Base-by-base conservation (phyloP, 2,113 vertebrate species). In the Proterorhinus semilunaris region DNA sequence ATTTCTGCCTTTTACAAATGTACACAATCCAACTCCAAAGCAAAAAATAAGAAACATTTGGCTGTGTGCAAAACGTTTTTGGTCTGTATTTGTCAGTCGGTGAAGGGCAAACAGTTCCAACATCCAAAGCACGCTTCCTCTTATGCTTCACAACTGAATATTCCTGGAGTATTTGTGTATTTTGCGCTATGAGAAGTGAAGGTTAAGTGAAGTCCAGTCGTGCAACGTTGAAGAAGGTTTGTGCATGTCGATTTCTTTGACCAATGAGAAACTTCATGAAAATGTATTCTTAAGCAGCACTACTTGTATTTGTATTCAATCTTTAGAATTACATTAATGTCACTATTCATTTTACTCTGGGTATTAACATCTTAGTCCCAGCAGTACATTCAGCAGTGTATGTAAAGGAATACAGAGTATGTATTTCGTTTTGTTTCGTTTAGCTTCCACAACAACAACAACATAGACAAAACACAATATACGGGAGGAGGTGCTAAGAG, bases 1-100 rank as follows among this genome's bases (percentile, higher is more conserved):
- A 78, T 11, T 76, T 83, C 62, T 16, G 10, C 51, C 51, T 62
- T 10, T 55, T 9, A 75, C 68, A 80, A 66, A 68, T 42, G 66
- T 45, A 66, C 45, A 65, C 72, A 44, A 46, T 10, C 1, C 42
- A 64, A 58, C 52, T 36, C 27, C 27, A 75, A 50, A 48, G 15
- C 61, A 53, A 76, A 45, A 51, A 46, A 43, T 57, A 48, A 58
- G 10, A 10, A 43, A n/a, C 1, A 4, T 2, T 54, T 48, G 11
- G 10, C 9, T 51, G 16, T 10, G n/a, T 64, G 65, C 27, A 51
- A 16, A 54, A 47, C 15, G 6, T 21, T 27, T 55, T 55, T 21
- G 11, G 10, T 5, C 4, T 7, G 7, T 51, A 21, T 65, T 8
- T 27, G 13, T 27, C 54, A 13, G 10, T 11, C 21, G 42, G 53